These are phyloP conservation scores for Cancer borealis DNA, from an alignment of 2,888 invertebrate species.

Conservation along the genomic window DNA sequence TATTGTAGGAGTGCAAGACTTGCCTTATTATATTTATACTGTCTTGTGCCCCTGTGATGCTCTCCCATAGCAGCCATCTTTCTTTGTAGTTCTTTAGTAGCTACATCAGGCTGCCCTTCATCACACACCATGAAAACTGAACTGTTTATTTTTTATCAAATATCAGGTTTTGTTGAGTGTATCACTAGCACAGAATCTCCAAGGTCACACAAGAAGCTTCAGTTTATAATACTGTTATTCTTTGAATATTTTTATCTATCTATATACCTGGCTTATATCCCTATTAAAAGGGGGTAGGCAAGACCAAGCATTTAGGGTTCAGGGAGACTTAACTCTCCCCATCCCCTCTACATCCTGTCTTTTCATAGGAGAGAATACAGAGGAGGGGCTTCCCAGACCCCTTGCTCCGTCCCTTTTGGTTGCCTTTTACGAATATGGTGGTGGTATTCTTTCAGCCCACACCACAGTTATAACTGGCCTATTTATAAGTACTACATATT, in stretches of 20 bases:
- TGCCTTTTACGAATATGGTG: no score
- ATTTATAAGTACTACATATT: neutral
- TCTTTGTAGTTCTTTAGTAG: neutral
- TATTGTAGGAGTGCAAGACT: slow-evolving; percentile 8
- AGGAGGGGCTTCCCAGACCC: no score
- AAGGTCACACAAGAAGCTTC: neutral
- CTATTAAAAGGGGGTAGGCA: no score
- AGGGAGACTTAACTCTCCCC: no score
- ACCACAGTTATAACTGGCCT: neutral
- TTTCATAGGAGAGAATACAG: no score
- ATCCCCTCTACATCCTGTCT: no score
- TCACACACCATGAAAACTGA: neutral
- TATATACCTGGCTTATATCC: no score
- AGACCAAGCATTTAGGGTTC: no score
- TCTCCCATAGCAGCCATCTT: neutral
- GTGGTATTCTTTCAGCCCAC: no score
- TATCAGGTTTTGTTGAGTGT: neutral
- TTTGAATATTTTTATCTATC: neutral
- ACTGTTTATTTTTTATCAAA: neutral
- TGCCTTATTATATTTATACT: slow-evolving; percentile 35
- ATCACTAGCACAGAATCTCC: neutral
- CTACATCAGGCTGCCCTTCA: neutral
- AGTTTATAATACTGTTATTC: neutral
- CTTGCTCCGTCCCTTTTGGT: no score
- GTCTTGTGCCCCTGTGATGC: neutral